Conservation (phyloP, 35 echinoderm and acorn worm genomes). For the Acanthaster planci region DNA sequence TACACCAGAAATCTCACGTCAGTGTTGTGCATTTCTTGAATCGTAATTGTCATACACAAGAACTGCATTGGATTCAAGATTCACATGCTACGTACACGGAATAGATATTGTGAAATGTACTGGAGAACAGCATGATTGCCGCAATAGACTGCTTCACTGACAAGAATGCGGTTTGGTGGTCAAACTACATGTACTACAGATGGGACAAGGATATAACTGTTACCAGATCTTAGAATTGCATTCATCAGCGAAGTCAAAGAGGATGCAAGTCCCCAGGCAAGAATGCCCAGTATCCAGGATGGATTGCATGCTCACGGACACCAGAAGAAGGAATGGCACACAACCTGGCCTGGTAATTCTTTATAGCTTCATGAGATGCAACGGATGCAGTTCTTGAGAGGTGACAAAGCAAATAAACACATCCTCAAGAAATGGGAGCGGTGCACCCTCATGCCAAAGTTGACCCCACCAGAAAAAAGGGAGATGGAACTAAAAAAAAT, state of each 20-base stretch:
- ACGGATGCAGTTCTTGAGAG: not conserved
- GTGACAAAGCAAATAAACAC: constrained; percentile 1
- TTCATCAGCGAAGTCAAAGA: not conserved
- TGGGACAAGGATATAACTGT: not conserved
- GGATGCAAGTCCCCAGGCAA: not conserved
- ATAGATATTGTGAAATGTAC: too few species aligned
- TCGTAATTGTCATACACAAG: too few species aligned
- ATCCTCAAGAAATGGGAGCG: not conserved
- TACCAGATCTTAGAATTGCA: not conserved
- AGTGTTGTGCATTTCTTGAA: too few species aligned
- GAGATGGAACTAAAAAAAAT: too few species aligned
- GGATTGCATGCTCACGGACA: too few species aligned
- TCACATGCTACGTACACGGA: too few species aligned
- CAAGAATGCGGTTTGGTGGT: too few species aligned
- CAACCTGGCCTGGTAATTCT: not conserved
- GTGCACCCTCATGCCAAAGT: constrained; percentile 7
- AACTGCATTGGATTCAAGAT: too few species aligned
- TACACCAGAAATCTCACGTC: too few species aligned
- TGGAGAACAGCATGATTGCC: too few species aligned
- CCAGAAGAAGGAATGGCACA: not conserved
- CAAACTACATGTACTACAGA: too few species aligned
- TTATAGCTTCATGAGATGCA: not conserved
- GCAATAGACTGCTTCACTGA: too few species aligned
- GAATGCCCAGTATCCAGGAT: not conserved
- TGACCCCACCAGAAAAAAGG: not conserved